A percentile compares a stretch with the other conserved stretches of the same genome.
Evolutionary conservation across 2,113 vertebrate genomes (phyloP).

Genomic region (Chaenocephalus aceratus): DNA sequence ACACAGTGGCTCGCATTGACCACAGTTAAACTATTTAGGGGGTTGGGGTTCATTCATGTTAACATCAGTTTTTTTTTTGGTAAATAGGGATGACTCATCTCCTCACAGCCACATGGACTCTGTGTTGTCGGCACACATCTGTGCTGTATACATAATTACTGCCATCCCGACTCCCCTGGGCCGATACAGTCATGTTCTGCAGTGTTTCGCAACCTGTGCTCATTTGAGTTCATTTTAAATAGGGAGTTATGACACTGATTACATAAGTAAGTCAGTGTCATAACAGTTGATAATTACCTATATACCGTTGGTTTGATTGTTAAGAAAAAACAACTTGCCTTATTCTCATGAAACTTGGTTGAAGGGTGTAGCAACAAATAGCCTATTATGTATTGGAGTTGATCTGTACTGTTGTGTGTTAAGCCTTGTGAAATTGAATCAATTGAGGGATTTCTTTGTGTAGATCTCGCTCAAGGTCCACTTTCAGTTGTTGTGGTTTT

Average conservation of each 20-base stretch:
- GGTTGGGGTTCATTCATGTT: constrained; percentile 18
- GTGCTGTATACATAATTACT: constrained; percentile 32
- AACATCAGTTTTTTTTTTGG: constrained; percentile 5
- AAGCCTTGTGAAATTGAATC: no score
- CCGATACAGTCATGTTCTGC: constrained; percentile 1
- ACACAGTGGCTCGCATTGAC: not conserved
- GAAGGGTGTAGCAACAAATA: no score
- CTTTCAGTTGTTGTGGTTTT: no score
- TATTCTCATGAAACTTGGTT: no score
- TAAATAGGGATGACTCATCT: constrained; percentile 49
- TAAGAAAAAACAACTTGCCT: no score
- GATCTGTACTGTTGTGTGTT: not conserved
- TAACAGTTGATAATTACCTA: no score
- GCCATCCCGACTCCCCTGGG: constrained; percentile 10
- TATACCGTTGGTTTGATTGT: no score
- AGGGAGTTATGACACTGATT: not conserved
- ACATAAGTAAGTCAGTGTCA: not conserved
- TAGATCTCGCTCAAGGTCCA: no score
- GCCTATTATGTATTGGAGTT: no score
- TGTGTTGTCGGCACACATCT: constrained; percentile 13
- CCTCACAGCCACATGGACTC: not conserved
- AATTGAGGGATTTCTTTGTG: no score
- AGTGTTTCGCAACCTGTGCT: not conserved
- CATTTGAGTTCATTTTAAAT: not conserved
- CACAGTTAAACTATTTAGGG: constrained; percentile 16